These are phyloP conservation scores for Malurus elegans DNA, from an alignment of 2,113 vertebrate species.

Conservation along the genomic window DNA sequence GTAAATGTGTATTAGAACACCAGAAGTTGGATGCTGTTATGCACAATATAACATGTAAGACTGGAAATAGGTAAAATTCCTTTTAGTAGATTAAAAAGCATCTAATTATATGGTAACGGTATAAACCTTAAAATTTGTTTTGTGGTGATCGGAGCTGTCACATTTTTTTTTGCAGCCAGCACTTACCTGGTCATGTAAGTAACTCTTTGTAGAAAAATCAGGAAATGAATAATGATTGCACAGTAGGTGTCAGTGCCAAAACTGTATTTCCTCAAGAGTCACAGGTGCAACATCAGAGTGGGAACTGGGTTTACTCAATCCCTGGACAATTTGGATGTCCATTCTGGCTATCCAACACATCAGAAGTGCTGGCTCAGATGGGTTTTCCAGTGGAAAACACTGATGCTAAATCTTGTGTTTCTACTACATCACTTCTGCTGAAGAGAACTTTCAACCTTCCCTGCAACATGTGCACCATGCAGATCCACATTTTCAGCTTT, in stretches of 20 bases:
- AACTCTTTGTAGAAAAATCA: not conserved
- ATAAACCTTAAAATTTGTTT: not conserved
- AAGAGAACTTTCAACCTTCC: not conserved
- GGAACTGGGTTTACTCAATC: not conserved
- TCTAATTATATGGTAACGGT: not conserved
- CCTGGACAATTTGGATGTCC: not conserved
- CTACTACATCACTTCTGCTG: not conserved
- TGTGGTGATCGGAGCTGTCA: not conserved
- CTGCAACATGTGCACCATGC: not conserved
- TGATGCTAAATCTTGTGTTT: not conserved
- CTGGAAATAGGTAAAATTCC: not conserved
- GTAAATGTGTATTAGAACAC: not conserved
- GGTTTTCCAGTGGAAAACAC: not conserved
- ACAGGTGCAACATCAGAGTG: not conserved
- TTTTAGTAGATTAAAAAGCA: not conserved
- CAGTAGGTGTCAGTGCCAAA: accelerated
- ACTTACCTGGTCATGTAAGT: not conserved
- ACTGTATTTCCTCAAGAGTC: not conserved
- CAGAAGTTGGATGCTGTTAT: not conserved
- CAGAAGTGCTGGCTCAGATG: not conserved
- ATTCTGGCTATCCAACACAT: not conserved
- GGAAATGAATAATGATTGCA: not conserved
- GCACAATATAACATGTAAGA: not conserved
- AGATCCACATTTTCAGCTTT: not conserved
- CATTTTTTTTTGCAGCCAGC: not conserved